Evolutionary conservation across 2,113 vertebrate genomes (phyloP), one percentile per base, ranked within the genome.

Genomic region (Pithys albifrons): DNA sequence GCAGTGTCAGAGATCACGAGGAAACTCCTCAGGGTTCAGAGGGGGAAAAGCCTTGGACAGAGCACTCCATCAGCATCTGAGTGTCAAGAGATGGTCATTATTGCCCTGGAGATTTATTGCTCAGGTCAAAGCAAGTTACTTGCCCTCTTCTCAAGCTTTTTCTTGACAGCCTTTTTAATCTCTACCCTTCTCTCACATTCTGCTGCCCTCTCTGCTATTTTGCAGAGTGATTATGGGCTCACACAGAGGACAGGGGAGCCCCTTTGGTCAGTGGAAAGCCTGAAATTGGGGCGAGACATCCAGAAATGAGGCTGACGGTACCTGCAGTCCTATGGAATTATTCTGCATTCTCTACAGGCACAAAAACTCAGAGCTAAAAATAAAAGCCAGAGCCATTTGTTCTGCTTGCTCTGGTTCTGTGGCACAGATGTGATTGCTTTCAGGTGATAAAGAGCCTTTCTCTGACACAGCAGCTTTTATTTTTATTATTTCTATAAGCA

Each of bases 71-170:
- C 98, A 98, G 65, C 88, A 96, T 96, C 95, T 8, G 5, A 24
- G 92, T 97, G 97, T 97, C 97, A 90, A 83, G 96, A 94, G 88
- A 96, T 88, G 96, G 96, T 92, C 97, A 95, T 97, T 97, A 96
- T 81, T 96, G 94, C 95, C 93, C 29, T 10, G 94, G 58, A 97
- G 98, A 98, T 98, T 98, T 97, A 98, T 97, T 84, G 96, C 95
- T 97, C 91, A 78, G 97, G 96, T 97, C 98, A 96, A 81, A 98
- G 88, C 77, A 96, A 98, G 97, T 97, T 95, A 95, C 97, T 97
- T 97, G 96, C 91, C 92, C 91, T 97, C 70, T 97, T 94, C 95
- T 91, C 91, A 12, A 37, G 94, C 83, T 91, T 79, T 87, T 80
- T 54, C 87, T 81, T 89, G 61, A 67, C 6, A 45, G 25, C 14